Evolutionary conservation across 53 echinoderm and acorn worm genomes (phyloP), one percentile per base, ranked within the genome.

Genomic region (Zoroaster sp.): DNA sequence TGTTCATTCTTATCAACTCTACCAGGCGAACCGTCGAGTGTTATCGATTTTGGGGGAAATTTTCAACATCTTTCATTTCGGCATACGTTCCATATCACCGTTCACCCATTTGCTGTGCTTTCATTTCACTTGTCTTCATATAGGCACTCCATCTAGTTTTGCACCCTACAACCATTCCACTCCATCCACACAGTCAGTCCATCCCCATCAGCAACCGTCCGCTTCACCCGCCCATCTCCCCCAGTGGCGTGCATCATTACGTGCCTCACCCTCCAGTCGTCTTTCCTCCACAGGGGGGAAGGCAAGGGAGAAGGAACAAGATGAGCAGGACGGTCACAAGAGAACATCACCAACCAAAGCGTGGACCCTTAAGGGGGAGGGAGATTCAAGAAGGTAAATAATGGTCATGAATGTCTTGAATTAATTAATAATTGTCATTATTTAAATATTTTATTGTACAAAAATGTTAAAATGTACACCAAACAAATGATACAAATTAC

Each of bases 161-260:
- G 70, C 73, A 87, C 87, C 65, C 80, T 52, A 44, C 74, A 78
- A 87, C 49, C 73, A 72, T 21, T 72, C 91, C 73, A 46, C 78
- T 23, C 63, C 87, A 21, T 80, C 74, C 38, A 75, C 87, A 65
- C 74, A 66, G 36, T 78, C 79, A 63, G 53, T 54, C 20, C 72
- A 35, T 30, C 78, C 73, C n/a, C 73, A 38, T 14, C 40, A n/a
- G 2, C 83, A 39, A 21, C 43, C 28, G 52, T 73, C 74, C 17
- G 35, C 35, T 81, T 18, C 28, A 63, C 66, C 30, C 46, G 34
- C 43, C 32, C 52, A 11, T 49, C 47, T 45, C 35, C 25, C 32
- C 83, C 65, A 68, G 49, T 69, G 45, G 67, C 55, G 45, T 71
- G 83, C 74, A 38, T 59, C 71, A 3, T 14, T 83, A 3, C 83